Conservation (phyloP, 2,113 vertebrate genomes). For the Holacanthus passer region DNA sequence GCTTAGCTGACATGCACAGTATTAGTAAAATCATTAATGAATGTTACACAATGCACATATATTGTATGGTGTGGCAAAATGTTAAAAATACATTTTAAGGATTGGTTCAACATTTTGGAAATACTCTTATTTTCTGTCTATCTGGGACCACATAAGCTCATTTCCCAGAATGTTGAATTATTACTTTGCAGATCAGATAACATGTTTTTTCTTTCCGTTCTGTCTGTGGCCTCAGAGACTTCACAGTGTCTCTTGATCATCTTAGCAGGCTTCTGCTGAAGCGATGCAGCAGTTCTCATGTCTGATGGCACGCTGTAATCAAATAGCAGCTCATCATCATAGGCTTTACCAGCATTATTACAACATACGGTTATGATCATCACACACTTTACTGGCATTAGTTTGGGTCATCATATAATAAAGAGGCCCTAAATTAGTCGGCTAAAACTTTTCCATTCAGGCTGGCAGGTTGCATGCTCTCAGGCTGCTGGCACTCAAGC, state of each 20-base stretch:
- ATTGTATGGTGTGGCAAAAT: background rate
- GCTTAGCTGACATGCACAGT: background rate
- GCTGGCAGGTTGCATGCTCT: slow-evolving; percentile 7
- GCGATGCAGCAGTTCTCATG: background rate
- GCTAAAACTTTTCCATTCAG: slow-evolving; percentile 30
- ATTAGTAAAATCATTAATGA: background rate
- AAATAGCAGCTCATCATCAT: slow-evolving; percentile 35
- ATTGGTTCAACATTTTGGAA: background rate
- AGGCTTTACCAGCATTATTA: slow-evolving; percentile 30
- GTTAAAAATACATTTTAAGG: background rate
- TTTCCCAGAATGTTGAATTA: background rate
- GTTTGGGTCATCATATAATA: slow-evolving; percentile 24
- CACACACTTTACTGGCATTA: slow-evolving; percentile 25
- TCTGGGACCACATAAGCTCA: background rate
- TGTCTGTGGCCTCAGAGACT: background rate
- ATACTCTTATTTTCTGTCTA: background rate
- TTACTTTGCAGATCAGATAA: background rate
- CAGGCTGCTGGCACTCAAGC: slow-evolving; percentile 31
- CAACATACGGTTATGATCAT: slow-evolving; percentile 1
- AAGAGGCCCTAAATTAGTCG: slow-evolving; percentile 22
- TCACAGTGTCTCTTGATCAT: slow-evolving; percentile 13
- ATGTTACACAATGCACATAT: background rate
- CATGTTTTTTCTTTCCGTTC: background rate
- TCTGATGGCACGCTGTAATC: background rate
- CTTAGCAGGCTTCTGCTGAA: background rate